A percentile compares a stretch with the other conserved stretches of the same genome.
phyloP scores from a whole-genome alignment of 2,113 vertebrate genomes.

The Centropristis striata region DNA sequence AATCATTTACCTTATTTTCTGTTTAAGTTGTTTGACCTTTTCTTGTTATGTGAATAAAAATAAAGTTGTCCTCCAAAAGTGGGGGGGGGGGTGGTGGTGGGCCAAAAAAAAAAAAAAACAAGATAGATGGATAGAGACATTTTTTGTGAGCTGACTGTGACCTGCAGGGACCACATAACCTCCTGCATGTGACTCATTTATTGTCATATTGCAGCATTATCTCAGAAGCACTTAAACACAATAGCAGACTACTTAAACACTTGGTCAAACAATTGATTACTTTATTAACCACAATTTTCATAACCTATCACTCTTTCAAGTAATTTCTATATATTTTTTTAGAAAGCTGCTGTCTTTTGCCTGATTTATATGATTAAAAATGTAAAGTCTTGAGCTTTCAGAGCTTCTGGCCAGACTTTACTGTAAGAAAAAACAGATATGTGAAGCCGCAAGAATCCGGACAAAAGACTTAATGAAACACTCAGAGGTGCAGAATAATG shows the following conservation, averaged over 20 bases:
- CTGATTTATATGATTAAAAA: neutral
- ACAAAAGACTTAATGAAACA: neutral
- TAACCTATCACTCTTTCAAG: no score
- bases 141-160: neutral
- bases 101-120: no score
- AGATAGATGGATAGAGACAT: no score
- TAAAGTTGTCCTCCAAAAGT: no score
- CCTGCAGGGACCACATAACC: neutral
- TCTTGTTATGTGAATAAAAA: no score
- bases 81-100: no score
- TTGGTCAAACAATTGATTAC: no score
- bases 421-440: neutral
- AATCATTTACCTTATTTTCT: no score
- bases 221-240: neutral
- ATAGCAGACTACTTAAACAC: neutral
- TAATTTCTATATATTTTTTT: no score
- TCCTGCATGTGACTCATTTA: no score
- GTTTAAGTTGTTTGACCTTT: no score
- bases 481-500: neutral
- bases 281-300: neutral
- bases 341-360: no score
- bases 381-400: neutral
- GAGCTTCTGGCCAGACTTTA: neutral
- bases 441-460: neutral
- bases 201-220: neutral